phyloP scores from a whole-genome alignment of 2,888 invertebrate species.

The Rhodophaea formosa region DNA sequence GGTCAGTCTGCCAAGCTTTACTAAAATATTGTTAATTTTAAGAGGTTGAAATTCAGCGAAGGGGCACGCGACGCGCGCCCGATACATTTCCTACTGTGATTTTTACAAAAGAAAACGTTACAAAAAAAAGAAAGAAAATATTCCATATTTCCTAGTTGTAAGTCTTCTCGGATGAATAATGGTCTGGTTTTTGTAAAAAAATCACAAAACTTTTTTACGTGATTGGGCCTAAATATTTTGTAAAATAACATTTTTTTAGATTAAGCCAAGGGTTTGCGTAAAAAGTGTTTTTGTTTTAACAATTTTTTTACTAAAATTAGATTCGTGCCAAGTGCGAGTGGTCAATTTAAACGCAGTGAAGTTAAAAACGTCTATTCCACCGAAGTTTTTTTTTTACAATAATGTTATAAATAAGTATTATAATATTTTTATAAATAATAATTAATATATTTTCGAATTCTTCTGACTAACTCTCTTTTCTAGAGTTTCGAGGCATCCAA shows the following conservation, averaged over 20 bases:
- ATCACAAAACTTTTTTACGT: neutral
- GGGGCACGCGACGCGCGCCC: constrained; percentile 28
- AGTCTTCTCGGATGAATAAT: constrained; percentile 13
- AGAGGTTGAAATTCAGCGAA: constrained; percentile 13
- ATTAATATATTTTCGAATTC: constrained; percentile 25
- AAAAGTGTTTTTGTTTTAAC: constrained; percentile 20
- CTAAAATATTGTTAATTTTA: constrained; percentile 9
- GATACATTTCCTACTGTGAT: constrained; percentile 51
- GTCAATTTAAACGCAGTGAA: constrained; percentile 26
- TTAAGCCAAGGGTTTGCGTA: constrained; percentile 5
- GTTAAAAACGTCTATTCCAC: constrained; percentile 43
- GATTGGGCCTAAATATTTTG: constrained; percentile 1
- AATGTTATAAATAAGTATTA: constrained; percentile 30
- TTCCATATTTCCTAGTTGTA: constrained; percentile 41
- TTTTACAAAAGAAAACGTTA: constrained; percentile 38
- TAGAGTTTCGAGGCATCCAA: constrained; percentile 17
- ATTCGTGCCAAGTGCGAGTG: constrained; percentile 22
- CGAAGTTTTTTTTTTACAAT: constrained; percentile 40
- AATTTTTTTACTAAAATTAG: constrained; percentile 24
- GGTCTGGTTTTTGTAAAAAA: constrained; percentile 17
- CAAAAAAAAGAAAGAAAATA: constrained; percentile 38
- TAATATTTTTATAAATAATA: constrained; percentile 26
- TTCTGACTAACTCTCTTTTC: constrained; percentile 35
- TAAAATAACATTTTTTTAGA: neutral
- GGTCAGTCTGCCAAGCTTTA: constrained; percentile 6